Evolutionary conservation across 1,140 invertebrate genomes (phyloP).

Genomic region (Luehdorfia chinensis): DNA sequence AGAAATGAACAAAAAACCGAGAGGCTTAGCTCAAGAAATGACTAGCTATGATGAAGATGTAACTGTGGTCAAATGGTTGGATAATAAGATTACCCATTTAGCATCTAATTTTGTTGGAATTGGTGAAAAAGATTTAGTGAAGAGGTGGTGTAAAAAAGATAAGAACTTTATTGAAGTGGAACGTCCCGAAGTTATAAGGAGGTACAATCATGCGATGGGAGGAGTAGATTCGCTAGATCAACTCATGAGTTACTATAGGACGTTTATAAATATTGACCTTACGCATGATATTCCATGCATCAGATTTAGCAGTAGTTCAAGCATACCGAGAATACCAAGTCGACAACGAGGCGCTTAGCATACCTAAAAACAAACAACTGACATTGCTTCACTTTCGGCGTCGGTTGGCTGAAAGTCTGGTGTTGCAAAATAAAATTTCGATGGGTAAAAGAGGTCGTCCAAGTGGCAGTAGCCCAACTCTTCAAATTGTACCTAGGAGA

Average conservation of each 20-base stretch:
- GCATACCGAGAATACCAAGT: constrained; percentile 32
- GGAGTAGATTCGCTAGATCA: constrained; percentile 48
- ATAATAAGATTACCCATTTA: constrained; percentile 46
- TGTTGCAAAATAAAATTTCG: constrained; percentile 26
- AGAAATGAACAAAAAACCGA: constrained; percentile 31
- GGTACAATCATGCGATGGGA: constrained; percentile 56
- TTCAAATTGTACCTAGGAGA: constrained; percentile 30
- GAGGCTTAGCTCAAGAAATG: constrained; percentile 44
- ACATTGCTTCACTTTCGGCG: constrained; percentile 27
- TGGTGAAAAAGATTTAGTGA: neutral
- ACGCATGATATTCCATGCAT: constrained; percentile 40
- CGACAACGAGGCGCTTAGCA: constrained; percentile 24
- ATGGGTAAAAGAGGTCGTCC: constrained; percentile 25
- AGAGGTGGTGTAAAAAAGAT: constrained; percentile 27
- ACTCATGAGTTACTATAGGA: constrained; percentile 35
- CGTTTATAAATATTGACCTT: constrained; percentile 32
- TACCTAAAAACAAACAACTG: constrained; percentile 19
- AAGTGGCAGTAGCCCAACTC: no score
- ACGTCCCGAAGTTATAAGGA: constrained; percentile 37
- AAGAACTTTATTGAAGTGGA: constrained; percentile 48
- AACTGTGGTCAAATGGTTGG: constrained; percentile 44
- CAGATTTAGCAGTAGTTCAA: constrained; percentile 33
- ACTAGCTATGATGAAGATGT: neutral
- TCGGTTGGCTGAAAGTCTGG: constrained; percentile 27
- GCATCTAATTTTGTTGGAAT: constrained; percentile 65